Base-by-base conservation (phyloP, 2,113 vertebrate genomes). In the Meles meles region DNA sequence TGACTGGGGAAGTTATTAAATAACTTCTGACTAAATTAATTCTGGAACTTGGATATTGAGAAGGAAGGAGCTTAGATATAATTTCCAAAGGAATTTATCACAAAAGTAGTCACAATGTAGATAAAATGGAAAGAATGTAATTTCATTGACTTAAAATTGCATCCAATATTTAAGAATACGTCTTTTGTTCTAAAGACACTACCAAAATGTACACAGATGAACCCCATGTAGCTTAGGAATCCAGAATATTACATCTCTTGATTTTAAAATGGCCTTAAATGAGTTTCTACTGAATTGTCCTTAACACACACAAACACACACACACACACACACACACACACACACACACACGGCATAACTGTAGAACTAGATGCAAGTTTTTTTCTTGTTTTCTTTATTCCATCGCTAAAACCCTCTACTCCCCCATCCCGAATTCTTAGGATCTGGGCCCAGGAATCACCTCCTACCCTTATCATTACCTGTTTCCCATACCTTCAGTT, bases 231-330 rank as follows among this genome's bases (percentile, higher is more conserved):
- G 17, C 5, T 17, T 55, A 65, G 17, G 5, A 81, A 76, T 96
- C 3, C 6, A 90, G 13, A 76, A 13, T 76, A 80, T 74, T 79
- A 69, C 4, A 77, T 77, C 7, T 20, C 11, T 85, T 79, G 67
- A 21, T 77, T 65, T 91, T 85, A 23, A 94, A 92, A 76, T 34
- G 34, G 7, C 2, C 37, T 89, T 89, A 84, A 86, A 81, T 65
- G 42, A 0, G 6, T 34, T 77, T 8, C n/a, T 42, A 37, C 7
- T 71, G 17, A 86, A 49, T 86, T 79, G 7, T 47, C n/a, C 21
- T n/a, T 13, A 27, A 74, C 6, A 7, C n/a, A 71, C n/a, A n/a
- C n/a, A n/a, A n/a, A n/a, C n/a, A n/a, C 17, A 2, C 6, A 0
- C 2, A 8, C 37, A 55, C 1, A 23, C 25, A 49, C 10, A 5